These are phyloP conservation scores for Martes martes DNA, from an alignment of 2,113 vertebrate species.

Conservation along the genomic window DNA sequence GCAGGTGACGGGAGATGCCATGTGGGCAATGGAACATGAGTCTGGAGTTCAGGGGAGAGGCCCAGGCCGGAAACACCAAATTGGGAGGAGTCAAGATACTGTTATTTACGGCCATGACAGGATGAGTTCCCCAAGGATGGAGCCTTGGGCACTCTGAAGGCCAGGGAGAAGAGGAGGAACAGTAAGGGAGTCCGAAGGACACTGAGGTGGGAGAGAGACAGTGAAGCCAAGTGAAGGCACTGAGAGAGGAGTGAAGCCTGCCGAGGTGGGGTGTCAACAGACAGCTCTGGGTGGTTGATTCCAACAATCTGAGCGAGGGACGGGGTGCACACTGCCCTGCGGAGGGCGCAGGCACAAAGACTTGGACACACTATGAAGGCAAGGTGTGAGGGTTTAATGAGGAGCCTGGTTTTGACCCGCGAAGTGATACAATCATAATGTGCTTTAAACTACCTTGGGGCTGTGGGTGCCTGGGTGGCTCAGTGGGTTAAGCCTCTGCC, in stretches of 20 bases:
- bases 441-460: neutral
- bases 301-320: too few species aligned
- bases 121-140: neutral
- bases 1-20: neutral
- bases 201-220: neutral
- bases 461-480: too few species aligned
- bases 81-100: neutral
- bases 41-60: neutral
- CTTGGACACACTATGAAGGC: neutral
- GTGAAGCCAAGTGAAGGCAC: neutral
- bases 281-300: neutral
- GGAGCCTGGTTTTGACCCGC: neutral
- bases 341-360: neutral
- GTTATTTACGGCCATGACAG: neutral
- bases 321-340: rapidly evolving
- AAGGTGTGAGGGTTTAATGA: neutral
- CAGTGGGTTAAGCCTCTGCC: too few species aligned
- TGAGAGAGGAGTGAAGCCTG: neutral
- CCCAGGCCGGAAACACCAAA: neutral
- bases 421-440: neutral
- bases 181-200: neutral
- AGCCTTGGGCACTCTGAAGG: neutral
- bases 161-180: neutral
- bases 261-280: neutral
- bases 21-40: neutral